Evolutionary conservation across 2,888 invertebrate genomes (phyloP).

Genomic region (Merodon equestris): DNA sequence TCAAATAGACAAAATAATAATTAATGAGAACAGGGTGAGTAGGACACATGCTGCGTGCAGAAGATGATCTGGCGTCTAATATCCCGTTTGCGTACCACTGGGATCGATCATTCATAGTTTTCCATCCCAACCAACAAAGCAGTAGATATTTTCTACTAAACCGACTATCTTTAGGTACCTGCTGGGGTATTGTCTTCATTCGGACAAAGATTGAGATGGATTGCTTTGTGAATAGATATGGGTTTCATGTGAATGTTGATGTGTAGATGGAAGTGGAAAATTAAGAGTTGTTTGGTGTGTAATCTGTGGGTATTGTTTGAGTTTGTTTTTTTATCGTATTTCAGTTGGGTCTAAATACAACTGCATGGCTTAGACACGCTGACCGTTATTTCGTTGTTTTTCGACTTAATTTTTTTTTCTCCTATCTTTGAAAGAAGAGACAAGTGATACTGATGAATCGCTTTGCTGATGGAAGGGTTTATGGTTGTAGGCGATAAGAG

Average conservation of each 20-base stretch:
- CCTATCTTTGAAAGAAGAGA: not conserved
- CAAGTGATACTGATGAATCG: slow-evolving; percentile 34
- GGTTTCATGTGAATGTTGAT: slow-evolving; percentile 32
- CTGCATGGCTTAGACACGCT: slow-evolving; percentile 17
- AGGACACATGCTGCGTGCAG: slow-evolving; percentile 48
- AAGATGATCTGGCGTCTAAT: slow-evolving; percentile 24
- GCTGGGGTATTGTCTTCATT: slow-evolving; percentile 65
- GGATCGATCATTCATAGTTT: slow-evolving; percentile 55
- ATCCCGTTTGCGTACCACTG: slow-evolving; percentile 13
- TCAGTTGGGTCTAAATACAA: slow-evolving; percentile 37
- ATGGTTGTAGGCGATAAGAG: too few species aligned
- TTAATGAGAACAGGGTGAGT: slow-evolving; percentile 53
- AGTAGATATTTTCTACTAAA: too few species aligned
- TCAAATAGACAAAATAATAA: slow-evolving; percentile 57
- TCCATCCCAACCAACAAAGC: slow-evolving; percentile 26
- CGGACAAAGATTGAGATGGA: slow-evolving; percentile 60
- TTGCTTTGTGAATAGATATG: slow-evolving; percentile 59
- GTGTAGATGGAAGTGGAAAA: slow-evolving; percentile 36
- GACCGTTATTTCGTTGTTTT: slow-evolving; percentile 40
- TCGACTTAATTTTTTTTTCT: not conserved
- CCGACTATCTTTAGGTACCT: slow-evolving; percentile 15
- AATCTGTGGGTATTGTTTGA: slow-evolving; percentile 44
- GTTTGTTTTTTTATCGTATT: slow-evolving; percentile 42
- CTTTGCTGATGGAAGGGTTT: slow-evolving; percentile 7
- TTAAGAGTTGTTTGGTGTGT: slow-evolving; percentile 28